Conservation (phyloP, 2,888 invertebrate genomes). For the Amphiduros pacificus region DNA sequence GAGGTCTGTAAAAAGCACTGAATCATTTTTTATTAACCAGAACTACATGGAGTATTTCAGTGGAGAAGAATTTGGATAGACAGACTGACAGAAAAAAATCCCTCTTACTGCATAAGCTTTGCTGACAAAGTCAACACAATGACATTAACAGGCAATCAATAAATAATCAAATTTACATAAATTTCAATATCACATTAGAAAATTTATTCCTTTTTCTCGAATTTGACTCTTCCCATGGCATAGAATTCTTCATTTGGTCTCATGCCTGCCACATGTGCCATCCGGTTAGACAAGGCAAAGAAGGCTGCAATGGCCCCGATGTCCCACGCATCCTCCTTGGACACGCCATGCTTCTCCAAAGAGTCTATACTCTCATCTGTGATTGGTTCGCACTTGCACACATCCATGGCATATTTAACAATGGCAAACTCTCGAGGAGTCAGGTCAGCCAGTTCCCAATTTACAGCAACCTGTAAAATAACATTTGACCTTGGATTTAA, state of each 20-base stretch:
- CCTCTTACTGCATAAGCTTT: too few relatives aligned
- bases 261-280: slow-evolving; percentile 43
- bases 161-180: background rate
- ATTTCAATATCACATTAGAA: background rate
- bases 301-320: slow-evolving; percentile 45
- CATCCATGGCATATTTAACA: slow-evolving; percentile 41
- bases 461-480: slow-evolving; percentile 40
- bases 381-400: slow-evolving; percentile 38
- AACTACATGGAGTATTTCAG: too few relatives aligned
- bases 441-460: slow-evolving; percentile 42
- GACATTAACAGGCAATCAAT: background rate
- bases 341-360: slow-evolving; percentile 38
- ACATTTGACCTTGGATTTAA: too few relatives aligned
- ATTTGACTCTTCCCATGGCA: slow-evolving; percentile 38
- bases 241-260: slow-evolving; percentile 49
- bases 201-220: slow-evolving; percentile 1
- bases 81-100: too few relatives aligned
- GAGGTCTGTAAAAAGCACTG: too few relatives aligned
- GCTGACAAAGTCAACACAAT: too few relatives aligned
- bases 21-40: too few relatives aligned
- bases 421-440: slow-evolving; percentile 43
- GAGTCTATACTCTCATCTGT: slow-evolving; percentile 30
- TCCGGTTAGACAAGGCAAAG: slow-evolving; percentile 48
- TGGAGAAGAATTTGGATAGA: too few relatives aligned
- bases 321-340: slow-evolving; percentile 49